Base-by-base conservation (phyloP, 2,113 vertebrate species). In the Epinephelus lanceolatus region DNA sequence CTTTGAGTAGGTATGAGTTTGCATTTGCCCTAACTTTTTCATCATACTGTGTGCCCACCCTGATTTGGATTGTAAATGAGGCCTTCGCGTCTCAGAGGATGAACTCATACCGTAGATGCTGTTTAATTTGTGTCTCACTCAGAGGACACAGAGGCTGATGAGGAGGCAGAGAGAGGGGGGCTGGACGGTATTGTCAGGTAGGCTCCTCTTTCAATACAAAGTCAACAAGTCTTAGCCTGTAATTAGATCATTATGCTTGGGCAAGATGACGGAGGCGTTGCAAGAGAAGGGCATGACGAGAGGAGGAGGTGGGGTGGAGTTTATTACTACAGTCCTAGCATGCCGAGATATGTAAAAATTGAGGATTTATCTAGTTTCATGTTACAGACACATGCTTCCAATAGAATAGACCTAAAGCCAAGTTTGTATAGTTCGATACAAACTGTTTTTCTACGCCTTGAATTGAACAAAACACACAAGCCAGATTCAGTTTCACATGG, bases 11-110 rank as follows among this genome's bases (percentile, higher is more conserved):
- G 56, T 65, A 67, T 60, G 68, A 90, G 83, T 91, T 93, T 92
- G 91, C 90, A 91, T 93, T 88, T 78, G 72, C 53, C 85, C 81
- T 60, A 72, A 66, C 79, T 91, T 83, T 90, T 45, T 81, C 82
- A 71, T 78, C 79, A 86, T 77, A 52, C 51, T 83, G 77, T 10
- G 65, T 81, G 80, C 88, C 81, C 88, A 86, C 85, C 84, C 76
- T 84, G 62, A 95, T 96, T 96, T 95, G 95, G 85, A 83, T 95
- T 95, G 95, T 94, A 95, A 95, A 95, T 95, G 81, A 94, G 92
- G 87, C 75, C 79, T 63, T 80, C 21, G 9, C 74, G 68, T 15
- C 59, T 84, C 85, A 59, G 85, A 85, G 81, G 81, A 74, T 83
- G 80, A 71, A 88, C 65, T 74, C 51, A 21, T 49, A 71, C 75